These are phyloP conservation scores for Atopsyche davidsoni DNA, from an alignment of 1,140 invertebrate genomes.

Conservation along the genomic window DNA sequence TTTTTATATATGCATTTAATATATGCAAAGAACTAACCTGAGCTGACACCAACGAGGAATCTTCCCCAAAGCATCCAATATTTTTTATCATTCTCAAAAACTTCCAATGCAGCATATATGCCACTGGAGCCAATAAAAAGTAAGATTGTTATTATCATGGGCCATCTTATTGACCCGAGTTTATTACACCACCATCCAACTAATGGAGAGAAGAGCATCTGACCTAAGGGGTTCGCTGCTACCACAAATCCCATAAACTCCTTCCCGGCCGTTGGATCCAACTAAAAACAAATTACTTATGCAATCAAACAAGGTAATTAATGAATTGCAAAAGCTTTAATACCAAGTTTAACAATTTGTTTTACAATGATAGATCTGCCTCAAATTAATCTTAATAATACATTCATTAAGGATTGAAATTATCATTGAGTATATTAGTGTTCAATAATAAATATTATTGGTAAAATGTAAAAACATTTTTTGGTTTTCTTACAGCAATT, in stretches of 20 bases:
- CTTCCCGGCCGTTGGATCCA: conserved; percentile 70
- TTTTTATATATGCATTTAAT: too few relatives aligned
- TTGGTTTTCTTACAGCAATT: too few relatives aligned
- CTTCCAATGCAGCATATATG: conserved; percentile 73
- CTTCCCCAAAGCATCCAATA: conserved; percentile 70
- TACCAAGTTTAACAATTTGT: too few relatives aligned
- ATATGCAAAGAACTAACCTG: conserved; percentile 60
- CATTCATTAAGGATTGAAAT: too few relatives aligned
- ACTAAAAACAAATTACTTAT: conserved; percentile 47
- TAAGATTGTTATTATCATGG: conserved; percentile 63
- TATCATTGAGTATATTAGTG: too few relatives aligned
- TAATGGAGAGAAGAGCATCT: conserved; percentile 82
- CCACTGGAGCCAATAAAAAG: conserved; percentile 72
- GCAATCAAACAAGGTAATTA: conserved; percentile 3
- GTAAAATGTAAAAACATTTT: too few relatives aligned
- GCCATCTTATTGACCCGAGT: conserved; percentile 61
- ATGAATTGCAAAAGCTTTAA: too few relatives aligned
- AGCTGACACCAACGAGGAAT: conserved; percentile 80
- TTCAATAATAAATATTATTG: too few relatives aligned
- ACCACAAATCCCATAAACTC: conserved; percentile 81
- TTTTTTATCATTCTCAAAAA: conserved; percentile 53
- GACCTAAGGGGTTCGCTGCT: conserved; percentile 81
- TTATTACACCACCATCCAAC: conserved; percentile 82
- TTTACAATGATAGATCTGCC: too few relatives aligned
- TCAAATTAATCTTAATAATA: too few relatives aligned